phyloP scores from a whole-genome alignment of 2,797 vertebrate genomes.

The Pipistrellus pipistrellus region DNA sequence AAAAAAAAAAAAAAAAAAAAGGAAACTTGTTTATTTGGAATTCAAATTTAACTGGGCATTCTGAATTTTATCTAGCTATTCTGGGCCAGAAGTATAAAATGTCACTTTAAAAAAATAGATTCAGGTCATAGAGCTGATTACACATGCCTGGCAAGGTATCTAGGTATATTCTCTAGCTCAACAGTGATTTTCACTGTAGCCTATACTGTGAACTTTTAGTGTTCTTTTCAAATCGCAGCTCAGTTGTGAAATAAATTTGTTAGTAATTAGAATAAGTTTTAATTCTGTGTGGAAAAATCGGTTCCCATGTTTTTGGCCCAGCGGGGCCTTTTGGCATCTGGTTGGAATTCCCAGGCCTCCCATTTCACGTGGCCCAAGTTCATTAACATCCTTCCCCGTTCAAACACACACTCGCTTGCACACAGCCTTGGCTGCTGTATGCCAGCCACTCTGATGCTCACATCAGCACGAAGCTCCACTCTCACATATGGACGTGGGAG shows the following conservation, averaged over 20 bases:
- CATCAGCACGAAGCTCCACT: not conserved
- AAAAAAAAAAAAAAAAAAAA: not conserved
- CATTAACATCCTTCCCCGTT: not conserved
- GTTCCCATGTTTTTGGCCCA: not conserved
- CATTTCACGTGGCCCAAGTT: not conserved
- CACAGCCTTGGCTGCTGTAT: not conserved
- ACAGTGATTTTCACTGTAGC: not conserved
- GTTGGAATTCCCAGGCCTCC: not conserved
- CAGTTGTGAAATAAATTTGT: not conserved
- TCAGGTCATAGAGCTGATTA: not conserved
- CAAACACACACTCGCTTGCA: not conserved
- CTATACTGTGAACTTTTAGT: not conserved
- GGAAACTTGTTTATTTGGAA: not conserved
- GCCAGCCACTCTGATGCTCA: not conserved
- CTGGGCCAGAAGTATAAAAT: not conserved
- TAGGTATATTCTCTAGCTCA: not conserved
- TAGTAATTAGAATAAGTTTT: conserved; percentile 33
- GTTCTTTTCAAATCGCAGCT: conserved; percentile 15
- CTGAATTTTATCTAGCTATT: not conserved
- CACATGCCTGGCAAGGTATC: no score
- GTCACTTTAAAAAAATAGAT: not conserved
- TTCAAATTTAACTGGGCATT: not conserved
- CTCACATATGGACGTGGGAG: not conserved
- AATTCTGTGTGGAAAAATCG: not conserved
- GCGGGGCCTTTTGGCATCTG: not conserved